Evolutionary conservation across 2,888 invertebrate genomes (phyloP).

Genomic region (Dicyrtoma fusca): DNA sequence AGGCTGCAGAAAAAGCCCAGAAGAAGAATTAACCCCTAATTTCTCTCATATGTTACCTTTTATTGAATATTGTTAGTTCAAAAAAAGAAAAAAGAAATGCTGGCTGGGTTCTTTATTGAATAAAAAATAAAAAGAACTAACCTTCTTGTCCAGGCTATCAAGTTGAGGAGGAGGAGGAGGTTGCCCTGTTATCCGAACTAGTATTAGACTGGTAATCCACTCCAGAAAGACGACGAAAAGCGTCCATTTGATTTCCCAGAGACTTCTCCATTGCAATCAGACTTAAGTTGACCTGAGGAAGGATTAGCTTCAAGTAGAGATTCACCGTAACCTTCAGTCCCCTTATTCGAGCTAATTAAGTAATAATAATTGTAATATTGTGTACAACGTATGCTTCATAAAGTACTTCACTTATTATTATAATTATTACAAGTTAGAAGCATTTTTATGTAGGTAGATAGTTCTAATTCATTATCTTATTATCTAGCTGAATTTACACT

Average conservation of each 20-base stretch:
- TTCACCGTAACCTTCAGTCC: neutral
- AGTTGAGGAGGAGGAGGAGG: conserved; percentile 12
- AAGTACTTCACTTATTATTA: too few species aligned
- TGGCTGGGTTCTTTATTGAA: conserved; percentile 36
- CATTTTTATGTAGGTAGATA: too few species aligned
- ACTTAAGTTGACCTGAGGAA: conserved; percentile 23
- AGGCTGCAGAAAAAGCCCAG: conserved; percentile 96
- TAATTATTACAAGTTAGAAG: too few species aligned
- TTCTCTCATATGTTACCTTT: conserved; percentile 38
- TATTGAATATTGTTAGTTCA: conserved; percentile 40
- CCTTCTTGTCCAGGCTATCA: conserved; percentile 73
- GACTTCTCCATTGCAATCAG: conserved; percentile 19
- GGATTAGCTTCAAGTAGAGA: neutral
- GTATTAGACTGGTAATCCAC: conserved; percentile 2
- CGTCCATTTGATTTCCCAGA: conserved; percentile 33
- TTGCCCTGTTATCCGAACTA: neutral
- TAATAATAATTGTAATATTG: too few species aligned
- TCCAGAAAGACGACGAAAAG: conserved; percentile 27
- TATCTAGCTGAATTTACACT: conserved; percentile 89
- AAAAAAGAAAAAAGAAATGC: conserved; percentile 34
- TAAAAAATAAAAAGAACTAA: conserved; percentile 58
- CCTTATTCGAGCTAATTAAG: too few species aligned
- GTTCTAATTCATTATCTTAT: too few species aligned
- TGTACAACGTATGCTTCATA: too few species aligned
- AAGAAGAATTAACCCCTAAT: conserved; percentile 87